Evolutionary conservation across 2,797 vertebrate species (phyloP).

Genomic region (Acanthis flammea): DNA sequence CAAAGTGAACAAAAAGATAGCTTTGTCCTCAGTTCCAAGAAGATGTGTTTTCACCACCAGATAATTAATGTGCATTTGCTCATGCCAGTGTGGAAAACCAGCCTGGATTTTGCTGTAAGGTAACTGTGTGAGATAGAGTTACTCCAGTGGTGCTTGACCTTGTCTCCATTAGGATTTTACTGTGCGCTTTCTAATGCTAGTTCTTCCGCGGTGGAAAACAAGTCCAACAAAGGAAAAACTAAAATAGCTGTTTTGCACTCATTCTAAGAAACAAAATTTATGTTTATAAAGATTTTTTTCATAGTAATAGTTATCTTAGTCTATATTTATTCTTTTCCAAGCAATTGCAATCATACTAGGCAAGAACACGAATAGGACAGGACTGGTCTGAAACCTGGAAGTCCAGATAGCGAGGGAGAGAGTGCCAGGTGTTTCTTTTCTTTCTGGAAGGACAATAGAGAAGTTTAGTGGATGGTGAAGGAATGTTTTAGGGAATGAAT

Average conservation of each 20-base stretch:
- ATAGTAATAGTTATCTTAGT: background rate
- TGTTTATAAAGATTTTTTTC: background rate
- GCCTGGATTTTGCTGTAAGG: background rate
- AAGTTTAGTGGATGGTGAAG: background rate
- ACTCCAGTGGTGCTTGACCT: background rate
- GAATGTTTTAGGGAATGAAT: background rate
- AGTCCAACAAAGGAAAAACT: background rate
- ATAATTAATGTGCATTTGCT: slow-evolving; percentile 9
- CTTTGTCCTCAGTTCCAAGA: slow-evolving; percentile 7
- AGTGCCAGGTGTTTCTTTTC: background rate
- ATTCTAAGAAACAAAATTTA: background rate
- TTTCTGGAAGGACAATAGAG: background rate
- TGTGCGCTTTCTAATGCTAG: background rate
- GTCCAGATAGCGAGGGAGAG: background rate
- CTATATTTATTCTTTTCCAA: background rate
- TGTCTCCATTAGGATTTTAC: background rate
- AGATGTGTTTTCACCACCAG: background rate
- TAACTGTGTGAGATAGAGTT: background rate
- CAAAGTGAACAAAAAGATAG: background rate
- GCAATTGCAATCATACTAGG: background rate
- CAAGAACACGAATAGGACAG: background rate
- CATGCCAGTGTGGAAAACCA: background rate
- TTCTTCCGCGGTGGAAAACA: background rate
- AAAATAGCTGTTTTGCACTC: background rate
- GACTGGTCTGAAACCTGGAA: background rate